phyloP scores from a whole-genome alignment of 2,797 vertebrate species.

The Silurus aristotelis region DNA sequence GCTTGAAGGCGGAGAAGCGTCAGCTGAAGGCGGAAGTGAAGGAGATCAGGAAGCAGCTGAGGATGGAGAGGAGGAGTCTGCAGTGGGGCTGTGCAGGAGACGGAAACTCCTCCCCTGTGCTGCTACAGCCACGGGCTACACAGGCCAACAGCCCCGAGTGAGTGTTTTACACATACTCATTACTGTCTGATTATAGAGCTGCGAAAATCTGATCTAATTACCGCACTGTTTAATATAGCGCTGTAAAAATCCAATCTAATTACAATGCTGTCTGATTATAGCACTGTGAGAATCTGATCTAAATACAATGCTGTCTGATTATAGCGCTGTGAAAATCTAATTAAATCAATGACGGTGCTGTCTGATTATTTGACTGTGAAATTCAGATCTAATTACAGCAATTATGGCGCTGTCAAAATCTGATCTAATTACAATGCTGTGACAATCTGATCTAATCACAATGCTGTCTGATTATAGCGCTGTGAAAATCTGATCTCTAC shows the following conservation, averaged over 20 bases:
- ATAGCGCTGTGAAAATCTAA: background rate
- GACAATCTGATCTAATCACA: background rate
- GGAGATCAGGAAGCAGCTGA: slow-evolving; percentile 92
- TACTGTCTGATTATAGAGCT: too few species aligned
- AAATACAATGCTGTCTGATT: background rate
- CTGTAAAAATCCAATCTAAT: background rate
- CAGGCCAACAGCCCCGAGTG: slow-evolving; percentile 80
- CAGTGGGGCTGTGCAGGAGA: slow-evolving; percentile 83
- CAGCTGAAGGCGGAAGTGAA: slow-evolving; percentile 93
- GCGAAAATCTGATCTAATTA: too few species aligned
- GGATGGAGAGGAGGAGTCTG: slow-evolving; percentile 89
- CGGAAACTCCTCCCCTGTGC: slow-evolving; percentile 74
- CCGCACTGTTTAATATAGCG: background rate
- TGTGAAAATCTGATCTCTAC: background rate
- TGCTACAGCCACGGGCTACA: slow-evolving; percentile 72
- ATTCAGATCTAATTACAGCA: too few species aligned
- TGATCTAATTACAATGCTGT: background rate
- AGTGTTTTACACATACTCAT: slow-evolving; percentile 39
- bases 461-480: background rate
- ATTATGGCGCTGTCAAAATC: background rate
- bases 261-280: background rate
- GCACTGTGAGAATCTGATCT: background rate
- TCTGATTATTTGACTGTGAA: background rate
- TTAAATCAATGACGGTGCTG: background rate
- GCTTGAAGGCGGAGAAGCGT: slow-evolving; percentile 90